Evolutionary conservation across 92 coral and sea anemone genomes (phyloP).

Genomic region (Zoanthus sociatus): DNA sequence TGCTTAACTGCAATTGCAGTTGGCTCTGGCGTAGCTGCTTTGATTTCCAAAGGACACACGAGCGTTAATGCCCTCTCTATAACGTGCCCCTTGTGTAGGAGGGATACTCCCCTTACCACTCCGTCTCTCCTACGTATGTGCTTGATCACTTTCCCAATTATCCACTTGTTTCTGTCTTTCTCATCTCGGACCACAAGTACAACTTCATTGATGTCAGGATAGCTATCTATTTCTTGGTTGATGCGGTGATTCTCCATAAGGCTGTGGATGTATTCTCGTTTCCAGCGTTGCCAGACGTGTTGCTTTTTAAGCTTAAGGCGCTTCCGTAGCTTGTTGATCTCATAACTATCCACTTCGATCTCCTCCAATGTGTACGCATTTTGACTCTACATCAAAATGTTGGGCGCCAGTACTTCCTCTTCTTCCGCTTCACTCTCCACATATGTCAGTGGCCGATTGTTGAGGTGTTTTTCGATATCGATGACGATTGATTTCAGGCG

Average conservation of each 20-base stretch:
- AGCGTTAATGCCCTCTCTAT: neutral
- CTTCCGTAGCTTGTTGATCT: neutral
- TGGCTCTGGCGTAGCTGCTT: neutral
- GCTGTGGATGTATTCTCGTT: too few relatives aligned
- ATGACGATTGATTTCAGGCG: neutral
- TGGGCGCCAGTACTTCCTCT: neutral
- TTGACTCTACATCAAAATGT: neutral
- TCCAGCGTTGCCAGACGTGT: too few relatives aligned
- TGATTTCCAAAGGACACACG: neutral
- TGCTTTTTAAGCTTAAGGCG: too few relatives aligned
- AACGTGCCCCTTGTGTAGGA: neutral
- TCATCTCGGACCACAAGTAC: too few relatives aligned
- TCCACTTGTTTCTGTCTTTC: too few relatives aligned
- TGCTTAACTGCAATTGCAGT: neutral
- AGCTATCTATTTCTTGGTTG: too few relatives aligned
- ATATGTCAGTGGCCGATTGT: neutral
- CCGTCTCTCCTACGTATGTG: too few relatives aligned
- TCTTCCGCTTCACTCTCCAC: too few relatives aligned
- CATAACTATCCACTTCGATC: neutral
- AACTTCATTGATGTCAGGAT: too few relatives aligned
- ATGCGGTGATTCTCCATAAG: too few relatives aligned
- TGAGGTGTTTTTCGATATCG: neutral
- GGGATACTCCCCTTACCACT: too few relatives aligned
- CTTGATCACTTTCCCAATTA: too few relatives aligned
- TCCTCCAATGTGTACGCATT: neutral